Conservation (phyloP, 1,140 invertebrate genomes). For the Brachionus calyciflorus region DNA sequence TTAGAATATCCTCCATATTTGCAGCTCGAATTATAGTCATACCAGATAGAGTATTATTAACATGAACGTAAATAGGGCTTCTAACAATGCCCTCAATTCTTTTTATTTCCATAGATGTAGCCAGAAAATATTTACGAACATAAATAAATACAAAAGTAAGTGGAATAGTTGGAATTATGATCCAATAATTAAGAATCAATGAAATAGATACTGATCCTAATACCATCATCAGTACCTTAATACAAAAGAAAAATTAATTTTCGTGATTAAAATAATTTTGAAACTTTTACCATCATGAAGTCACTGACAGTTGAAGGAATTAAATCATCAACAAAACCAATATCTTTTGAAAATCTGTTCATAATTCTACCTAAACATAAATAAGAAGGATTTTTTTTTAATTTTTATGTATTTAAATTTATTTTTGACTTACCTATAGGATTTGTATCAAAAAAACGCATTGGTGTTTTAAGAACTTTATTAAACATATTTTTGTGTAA, state of each 20-base stretch:
- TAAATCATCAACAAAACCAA: slow-evolving; percentile 75
- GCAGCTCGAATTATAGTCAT: slow-evolving; percentile 83
- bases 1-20: slow-evolving; percentile 65
- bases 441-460: slow-evolving; percentile 31
- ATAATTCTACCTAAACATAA: slow-evolving; percentile 67
- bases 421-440: slow-evolving; percentile 18
- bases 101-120: slow-evolving; percentile 63
- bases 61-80: slow-evolving; percentile 76
- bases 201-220: slow-evolving; percentile 19
- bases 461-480: neutral
- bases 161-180: slow-evolving; percentile 19
- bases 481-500: slow-evolving; percentile 25
- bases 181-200: slow-evolving; percentile 32
- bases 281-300: slow-evolving; percentile 64
- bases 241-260: neutral
- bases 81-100: slow-evolving; percentile 75
- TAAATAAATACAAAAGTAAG: neutral
- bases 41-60: slow-evolving; percentile 81
- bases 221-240: neutral
- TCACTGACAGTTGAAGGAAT: slow-evolving; percentile 68
- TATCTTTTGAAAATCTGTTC: slow-evolving; percentile 80
- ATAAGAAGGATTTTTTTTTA: neutral
- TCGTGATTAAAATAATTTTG: neutral
- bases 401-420: neutral
- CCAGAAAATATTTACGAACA: slow-evolving; percentile 22